A percentile compares a stretch with the other conserved stretches of the same genome.
phyloP scores from a whole-genome alignment of 2,888 invertebrate species.

The Nephrotoma guestfalica region DNA sequence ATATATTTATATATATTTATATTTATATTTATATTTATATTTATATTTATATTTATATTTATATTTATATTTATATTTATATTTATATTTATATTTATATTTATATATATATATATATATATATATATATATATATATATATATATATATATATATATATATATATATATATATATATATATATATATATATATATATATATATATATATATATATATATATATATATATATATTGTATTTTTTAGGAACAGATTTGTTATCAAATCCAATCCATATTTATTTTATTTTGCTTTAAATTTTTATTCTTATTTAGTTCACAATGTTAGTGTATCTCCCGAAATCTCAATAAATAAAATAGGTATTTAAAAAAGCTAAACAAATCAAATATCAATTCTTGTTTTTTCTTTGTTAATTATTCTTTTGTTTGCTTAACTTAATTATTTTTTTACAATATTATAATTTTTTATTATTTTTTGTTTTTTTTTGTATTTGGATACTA shows the following conservation, averaged over 20 bases:
- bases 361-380: neutral
- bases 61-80: no score
- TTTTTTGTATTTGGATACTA: neutral
- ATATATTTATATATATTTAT: no score
- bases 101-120: no score
- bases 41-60: no score
- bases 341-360: neutral
- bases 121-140: no score
- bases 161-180: no score
- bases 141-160: no score
- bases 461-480: neutral
- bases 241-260: neutral
- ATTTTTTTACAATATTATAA: neutral
- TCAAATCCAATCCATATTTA: neutral
- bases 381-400: neutral
- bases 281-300: conserved; percentile 4
- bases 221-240: neutral
- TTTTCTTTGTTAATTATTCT: neutral
- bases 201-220: no score
- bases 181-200: no score
- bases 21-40: no score
- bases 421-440: neutral
- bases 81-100: no score
- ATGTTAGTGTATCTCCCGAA: neutral
- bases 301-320: neutral